A percentile compares a stretch with the other conserved stretches of the same genome.
Evolutionary conservation across 1,140 invertebrate genomes (phyloP).

Genomic region (Archivesica marissinica): DNA sequence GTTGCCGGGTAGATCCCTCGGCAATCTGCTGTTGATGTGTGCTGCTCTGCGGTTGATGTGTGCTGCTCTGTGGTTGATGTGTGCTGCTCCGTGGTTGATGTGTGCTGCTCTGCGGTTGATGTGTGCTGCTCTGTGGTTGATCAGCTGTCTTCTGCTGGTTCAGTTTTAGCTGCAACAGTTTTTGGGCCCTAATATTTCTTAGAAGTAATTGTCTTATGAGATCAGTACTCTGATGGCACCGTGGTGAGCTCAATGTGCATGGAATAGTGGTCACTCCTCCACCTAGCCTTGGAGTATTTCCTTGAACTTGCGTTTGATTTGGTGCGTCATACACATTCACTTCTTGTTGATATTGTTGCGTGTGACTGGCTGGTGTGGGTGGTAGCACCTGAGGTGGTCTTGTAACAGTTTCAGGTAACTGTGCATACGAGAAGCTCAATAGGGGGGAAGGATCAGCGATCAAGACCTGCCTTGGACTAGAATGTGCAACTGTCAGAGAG

Average conservation of each 20-base stretch:
- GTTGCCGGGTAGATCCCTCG: not conserved
- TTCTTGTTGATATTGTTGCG: not conserved
- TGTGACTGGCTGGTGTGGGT: not conserved
- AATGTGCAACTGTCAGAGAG: not conserved
- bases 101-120: too few relatives aligned
- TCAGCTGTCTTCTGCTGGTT: not conserved
- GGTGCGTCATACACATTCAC: not conserved
- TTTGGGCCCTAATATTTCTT: not conserved
- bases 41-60: too few relatives aligned
- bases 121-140: too few relatives aligned
- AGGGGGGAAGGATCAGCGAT: not conserved
- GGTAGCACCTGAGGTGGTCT: conserved; percentile 3
- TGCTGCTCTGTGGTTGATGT: conserved; percentile 14
- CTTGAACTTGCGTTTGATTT: not conserved
- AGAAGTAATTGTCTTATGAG: conserved; percentile 9
- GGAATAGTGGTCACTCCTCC: not conserved
- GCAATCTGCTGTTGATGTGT: not conserved
- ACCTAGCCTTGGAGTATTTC: not conserved
- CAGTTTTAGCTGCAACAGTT: not conserved
- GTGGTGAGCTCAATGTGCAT: not conserved
- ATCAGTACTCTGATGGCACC: not conserved
- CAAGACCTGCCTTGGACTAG: conserved; percentile 9
- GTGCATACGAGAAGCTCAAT: not conserved
- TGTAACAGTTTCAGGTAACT: not conserved
- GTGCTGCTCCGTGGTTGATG: not conserved